Percentiles rank a stretch among this genome's conserved stretches.
phyloP scores from a whole-genome alignment of 2,113 vertebrate genomes.

The Redunca redunca region DNA sequence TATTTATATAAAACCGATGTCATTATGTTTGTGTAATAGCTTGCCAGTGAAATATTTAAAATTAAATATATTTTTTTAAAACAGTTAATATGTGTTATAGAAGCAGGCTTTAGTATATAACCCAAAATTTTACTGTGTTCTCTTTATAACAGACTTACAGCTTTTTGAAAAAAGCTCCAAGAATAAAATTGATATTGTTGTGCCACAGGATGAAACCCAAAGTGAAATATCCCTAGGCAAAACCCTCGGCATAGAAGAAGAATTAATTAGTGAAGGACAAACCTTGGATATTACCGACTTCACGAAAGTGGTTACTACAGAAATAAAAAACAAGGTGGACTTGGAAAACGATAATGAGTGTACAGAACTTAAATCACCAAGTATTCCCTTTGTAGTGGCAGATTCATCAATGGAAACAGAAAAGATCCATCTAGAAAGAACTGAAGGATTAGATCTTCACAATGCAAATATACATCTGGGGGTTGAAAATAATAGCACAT shows the following conservation, averaged over 20 bases:
- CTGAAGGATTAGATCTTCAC: constrained; percentile 45
- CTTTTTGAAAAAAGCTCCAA: constrained; percentile 68
- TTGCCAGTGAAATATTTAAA: constrained; percentile 28
- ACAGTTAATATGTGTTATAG: background rate
- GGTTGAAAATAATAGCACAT: background rate
- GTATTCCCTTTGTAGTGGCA: constrained; percentile 32
- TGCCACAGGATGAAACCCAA: constrained; percentile 70
- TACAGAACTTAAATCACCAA: constrained; percentile 56
- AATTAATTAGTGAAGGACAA: constrained; percentile 70
- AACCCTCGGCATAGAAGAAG: constrained; percentile 62
- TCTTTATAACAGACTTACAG: constrained; percentile 72
- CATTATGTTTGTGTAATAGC: constrained; percentile 3
- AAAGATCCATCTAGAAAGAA: constrained; percentile 54
- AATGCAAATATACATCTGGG: constrained; percentile 48
- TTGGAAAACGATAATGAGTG: constrained; percentile 51
- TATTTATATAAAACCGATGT: constrained; percentile 6
- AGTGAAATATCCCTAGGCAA: constrained; percentile 77
- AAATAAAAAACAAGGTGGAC: constrained; percentile 25
- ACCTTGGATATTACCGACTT: background rate
- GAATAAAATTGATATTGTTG: constrained; percentile 59
- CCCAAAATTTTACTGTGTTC: constrained; percentile 35
- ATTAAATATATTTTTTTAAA: constrained; percentile 19
- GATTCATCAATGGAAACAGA: constrained; percentile 23
- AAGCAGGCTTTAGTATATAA: background rate
- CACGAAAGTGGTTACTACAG: constrained; percentile 69